Percentiles rank a stretch among this genome's conserved stretches.
Evolutionary conservation across 2,113 vertebrate genomes (phyloP).

Genomic region (Labrus mixtus): DNA sequence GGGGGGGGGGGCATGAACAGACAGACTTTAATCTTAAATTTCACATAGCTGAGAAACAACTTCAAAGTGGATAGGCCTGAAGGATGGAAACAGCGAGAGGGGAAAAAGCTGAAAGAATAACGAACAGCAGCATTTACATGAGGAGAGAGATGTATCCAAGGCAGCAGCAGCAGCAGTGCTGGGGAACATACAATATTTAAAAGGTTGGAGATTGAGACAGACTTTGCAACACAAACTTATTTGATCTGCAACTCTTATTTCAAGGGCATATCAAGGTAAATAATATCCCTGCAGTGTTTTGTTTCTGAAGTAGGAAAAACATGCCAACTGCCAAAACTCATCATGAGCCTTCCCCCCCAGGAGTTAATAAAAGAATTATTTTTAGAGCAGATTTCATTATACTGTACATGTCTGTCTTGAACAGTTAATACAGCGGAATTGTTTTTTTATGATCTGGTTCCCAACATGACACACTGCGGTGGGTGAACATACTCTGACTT

Average conservation of each 20-base stretch:
- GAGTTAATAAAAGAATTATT: constrained; percentile 40
- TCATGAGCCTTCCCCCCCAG: constrained; percentile 4
- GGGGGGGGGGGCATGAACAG: constrained; percentile 39
- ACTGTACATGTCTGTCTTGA: constrained; percentile 29
- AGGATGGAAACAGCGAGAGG: constrained; percentile 43
- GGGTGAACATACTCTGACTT: constrained; percentile 12
- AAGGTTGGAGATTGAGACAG: constrained; percentile 54
- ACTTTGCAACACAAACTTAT: constrained; percentile 60
- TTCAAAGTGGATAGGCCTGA: constrained; percentile 65
- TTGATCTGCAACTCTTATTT: constrained; percentile 74
- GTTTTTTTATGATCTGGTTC: constrained; percentile 42
- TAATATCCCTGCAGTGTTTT: constrained; percentile 53
- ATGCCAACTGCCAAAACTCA: constrained; percentile 53
- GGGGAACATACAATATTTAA: constrained; percentile 75
- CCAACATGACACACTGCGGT: constrained; percentile 9
- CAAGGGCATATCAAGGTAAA: constrained; percentile 75
- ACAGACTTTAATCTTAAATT: constrained; percentile 71
- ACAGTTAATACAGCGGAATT: constrained; percentile 27
- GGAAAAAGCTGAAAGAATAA: constrained; percentile 50
- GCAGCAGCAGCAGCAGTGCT: constrained; percentile 24
- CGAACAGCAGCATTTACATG: constrained; percentile 70
- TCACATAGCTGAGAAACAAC: constrained; percentile 53
- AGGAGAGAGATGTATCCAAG: constrained; percentile 55
- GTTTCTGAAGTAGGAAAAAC: constrained; percentile 64
- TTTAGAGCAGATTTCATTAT: constrained; percentile 57